Conservation (phyloP, 2,113 vertebrate species). For the Elachura formosa region DNA sequence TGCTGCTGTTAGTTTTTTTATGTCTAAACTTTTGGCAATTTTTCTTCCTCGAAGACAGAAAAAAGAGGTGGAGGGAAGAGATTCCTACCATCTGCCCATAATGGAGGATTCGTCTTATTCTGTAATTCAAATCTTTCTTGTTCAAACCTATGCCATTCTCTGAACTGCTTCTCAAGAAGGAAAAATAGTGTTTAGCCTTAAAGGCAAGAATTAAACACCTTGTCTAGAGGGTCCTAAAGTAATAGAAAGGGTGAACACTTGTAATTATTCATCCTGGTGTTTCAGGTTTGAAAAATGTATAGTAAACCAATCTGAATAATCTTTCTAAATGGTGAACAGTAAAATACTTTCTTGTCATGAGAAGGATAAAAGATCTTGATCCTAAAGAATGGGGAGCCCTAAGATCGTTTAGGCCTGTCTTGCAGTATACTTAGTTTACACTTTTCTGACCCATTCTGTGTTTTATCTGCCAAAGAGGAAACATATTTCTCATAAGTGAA, state of each 20-base stretch:
- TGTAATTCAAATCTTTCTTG: conserved; percentile 16
- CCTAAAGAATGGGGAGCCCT: not conserved
- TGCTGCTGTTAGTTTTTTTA: conserved; percentile 33
- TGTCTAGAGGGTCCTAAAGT: conserved; percentile 3
- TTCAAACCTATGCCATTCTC: not conserved
- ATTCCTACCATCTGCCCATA: not conserved
- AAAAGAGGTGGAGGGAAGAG: not conserved
- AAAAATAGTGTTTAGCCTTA: conserved; percentile 11
- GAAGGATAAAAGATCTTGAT: not conserved
- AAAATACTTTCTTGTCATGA: not conserved
- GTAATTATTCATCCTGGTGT: conserved; percentile 20
- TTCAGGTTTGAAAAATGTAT: conserved; percentile 20
- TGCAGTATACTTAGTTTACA: not conserved
- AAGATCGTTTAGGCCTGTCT: not conserved
- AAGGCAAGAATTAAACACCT: conserved; percentile 22
- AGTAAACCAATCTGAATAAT: not conserved
- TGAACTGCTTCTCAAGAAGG: not conserved
- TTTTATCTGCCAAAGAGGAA: not conserved
- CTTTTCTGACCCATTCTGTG: not conserved
- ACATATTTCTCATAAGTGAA: not conserved
- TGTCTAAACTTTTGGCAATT: conserved; percentile 7
- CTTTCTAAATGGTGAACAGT: not conserved
- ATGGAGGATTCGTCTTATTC: conserved; percentile 6
- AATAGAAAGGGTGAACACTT: not conserved
- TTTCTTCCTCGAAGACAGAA: conserved; percentile 28